Conservation (phyloP, 2,113 vertebrate genomes). For the Oreochromis niloticus region DNA sequence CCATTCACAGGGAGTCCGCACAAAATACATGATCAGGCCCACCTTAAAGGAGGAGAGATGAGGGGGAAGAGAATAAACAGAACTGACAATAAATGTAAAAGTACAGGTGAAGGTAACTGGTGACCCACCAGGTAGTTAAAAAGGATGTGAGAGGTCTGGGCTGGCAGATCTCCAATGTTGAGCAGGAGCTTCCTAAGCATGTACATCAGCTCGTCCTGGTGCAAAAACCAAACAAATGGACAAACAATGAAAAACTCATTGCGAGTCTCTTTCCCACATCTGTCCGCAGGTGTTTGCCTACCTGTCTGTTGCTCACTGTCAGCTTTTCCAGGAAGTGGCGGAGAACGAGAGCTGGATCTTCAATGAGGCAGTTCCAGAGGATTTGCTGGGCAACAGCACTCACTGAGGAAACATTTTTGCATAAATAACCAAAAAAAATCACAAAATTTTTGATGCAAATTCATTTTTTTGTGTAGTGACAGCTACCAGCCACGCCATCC, state of each 20-base stretch:
- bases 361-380: slow-evolving; percentile 97
- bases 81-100: neutral
- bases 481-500: slow-evolving; percentile 91
- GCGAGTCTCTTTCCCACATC: neutral
- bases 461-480: neutral
- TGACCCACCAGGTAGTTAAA: slow-evolving; percentile 95
- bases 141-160: slow-evolving; percentile 96
- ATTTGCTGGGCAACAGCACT: slow-evolving; percentile 97
- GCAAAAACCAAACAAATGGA: neutral
- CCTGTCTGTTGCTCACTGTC: slow-evolving; percentile 97
- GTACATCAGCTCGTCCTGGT: slow-evolving; percentile 94
- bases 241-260: neutral
- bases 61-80: neutral
- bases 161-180: slow-evolving; percentile 95
- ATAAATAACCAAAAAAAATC: neutral
- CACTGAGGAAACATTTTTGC: slow-evolving; percentile 66
- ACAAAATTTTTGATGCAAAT: neutral
- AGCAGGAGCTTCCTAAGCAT: slow-evolving; percentile 95
- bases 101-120: neutral
- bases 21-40: slow-evolving; percentile 98
- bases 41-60: slow-evolving; percentile 69
- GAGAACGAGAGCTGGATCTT: slow-evolving; percentile 95
- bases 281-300: slow-evolving; percentile 28
- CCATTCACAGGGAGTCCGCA: slow-evolving; percentile 96
- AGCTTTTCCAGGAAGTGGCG: slow-evolving; percentile 97